These are phyloP conservation scores for Papilio elwesi DNA, from an alignment of 2,888 invertebrate species.

Conservation along the genomic window DNA sequence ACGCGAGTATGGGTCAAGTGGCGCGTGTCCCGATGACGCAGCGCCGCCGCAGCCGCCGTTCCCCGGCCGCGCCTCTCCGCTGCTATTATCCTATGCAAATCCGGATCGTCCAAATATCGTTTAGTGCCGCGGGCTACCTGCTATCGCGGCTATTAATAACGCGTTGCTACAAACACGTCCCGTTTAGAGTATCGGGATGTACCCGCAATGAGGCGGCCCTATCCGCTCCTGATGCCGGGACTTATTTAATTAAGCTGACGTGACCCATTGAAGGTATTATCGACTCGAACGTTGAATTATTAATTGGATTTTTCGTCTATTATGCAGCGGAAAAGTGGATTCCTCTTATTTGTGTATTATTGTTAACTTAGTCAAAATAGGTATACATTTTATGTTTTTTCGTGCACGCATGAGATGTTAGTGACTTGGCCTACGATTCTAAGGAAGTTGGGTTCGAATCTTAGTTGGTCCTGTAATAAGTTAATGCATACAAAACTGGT, in stretches of 20 bases:
- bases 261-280: conserved; percentile 38
- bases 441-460: too few species aligned
- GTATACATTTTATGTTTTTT: too few species aligned
- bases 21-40: conserved; percentile 29
- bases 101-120: conserved; percentile 80
- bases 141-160: conserved; percentile 81
- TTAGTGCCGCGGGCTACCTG: conserved; percentile 74
- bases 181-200: conserved; percentile 70
- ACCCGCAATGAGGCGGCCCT: conserved; percentile 66
- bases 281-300: conserved; percentile 11
- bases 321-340: background rate
- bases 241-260: conserved; percentile 52
- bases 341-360: background rate
- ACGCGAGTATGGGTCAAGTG: conserved; percentile 36
- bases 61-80: conserved; percentile 37
- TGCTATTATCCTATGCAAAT: conserved; percentile 82
- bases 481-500: too few species aligned
- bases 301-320: conserved; percentile 6
- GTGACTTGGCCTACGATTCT: too few species aligned
- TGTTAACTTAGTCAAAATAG: too few species aligned
- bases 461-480: too few species aligned
- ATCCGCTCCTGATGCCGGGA: conserved; percentile 35
- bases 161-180: conserved; percentile 73
- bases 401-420: too few species aligned
- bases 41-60: conserved; percentile 18